These are phyloP conservation scores for Vespertilio murinus DNA, from an alignment of 2,797 vertebrate genomes.

Conservation along the genomic window DNA sequence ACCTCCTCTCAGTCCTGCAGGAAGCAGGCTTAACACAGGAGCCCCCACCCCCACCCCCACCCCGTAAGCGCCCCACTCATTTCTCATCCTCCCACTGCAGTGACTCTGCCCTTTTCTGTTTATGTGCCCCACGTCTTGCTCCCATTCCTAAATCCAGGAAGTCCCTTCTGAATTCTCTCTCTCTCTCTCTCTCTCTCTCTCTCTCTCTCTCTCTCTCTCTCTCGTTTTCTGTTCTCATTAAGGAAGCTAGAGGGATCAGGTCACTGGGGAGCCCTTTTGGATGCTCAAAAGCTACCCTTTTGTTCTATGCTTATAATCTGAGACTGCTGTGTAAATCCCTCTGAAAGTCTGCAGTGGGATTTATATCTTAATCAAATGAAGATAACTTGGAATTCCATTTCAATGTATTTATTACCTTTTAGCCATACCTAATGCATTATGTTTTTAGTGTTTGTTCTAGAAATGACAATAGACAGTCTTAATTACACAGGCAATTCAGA, in stretches of 20 bases:
- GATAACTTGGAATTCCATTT: background rate
- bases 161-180: slow-evolving; percentile 42
- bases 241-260: background rate
- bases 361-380: background rate
- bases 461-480: background rate
- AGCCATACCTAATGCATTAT: background rate
- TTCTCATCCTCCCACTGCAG: background rate
- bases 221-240: background rate
- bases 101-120: background rate
- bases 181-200: too few species aligned
- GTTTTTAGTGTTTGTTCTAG: background rate
- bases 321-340: background rate
- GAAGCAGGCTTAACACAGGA: background rate
- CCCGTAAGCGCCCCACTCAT: background rate
- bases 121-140: background rate
- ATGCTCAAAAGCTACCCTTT: background rate
- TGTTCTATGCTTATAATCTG: slow-evolving; percentile 1
- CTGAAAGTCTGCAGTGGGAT: background rate
- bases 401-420: background rate
- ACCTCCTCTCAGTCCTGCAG: background rate
- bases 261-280: slow-evolving; percentile 4
- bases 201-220: too few species aligned
- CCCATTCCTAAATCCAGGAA: background rate
- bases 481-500: background rate
- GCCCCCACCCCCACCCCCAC: too few species aligned